Percentiles rank a stretch among this genome's conserved stretches.
These are phyloP conservation scores for Onychorhynchus coronatus DNA, from an alignment of 2,113 vertebrate genomes.

Conservation along the genomic window DNA sequence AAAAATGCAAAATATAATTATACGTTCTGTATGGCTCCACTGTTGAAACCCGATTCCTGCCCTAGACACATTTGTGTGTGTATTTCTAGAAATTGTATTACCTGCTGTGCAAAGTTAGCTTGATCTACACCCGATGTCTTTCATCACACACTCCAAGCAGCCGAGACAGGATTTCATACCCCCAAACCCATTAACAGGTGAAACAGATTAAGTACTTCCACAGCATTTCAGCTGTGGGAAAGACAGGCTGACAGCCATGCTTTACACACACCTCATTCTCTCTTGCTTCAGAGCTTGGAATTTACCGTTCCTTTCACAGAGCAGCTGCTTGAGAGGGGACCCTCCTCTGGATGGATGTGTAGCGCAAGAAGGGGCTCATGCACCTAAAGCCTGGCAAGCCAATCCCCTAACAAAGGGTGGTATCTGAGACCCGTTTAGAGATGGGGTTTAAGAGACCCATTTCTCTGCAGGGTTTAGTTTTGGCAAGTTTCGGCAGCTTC, in stretches of 20 bases:
- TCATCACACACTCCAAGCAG: not conserved
- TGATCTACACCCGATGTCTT: not conserved
- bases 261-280: accelerated
- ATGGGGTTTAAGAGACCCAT: not conserved
- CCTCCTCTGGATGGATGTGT: not conserved
- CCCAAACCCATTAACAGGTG: not conserved
- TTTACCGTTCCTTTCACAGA: not conserved
- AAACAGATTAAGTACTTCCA: not conserved
- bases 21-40: constrained; percentile 13
- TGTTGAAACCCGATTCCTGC: constrained; percentile 43
- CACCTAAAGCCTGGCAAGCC: accelerated
- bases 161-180: not conserved
- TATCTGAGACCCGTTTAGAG: not conserved
- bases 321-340: not conserved
- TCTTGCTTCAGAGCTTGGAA: not conserved
- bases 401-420: accelerated
- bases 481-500: not conserved
- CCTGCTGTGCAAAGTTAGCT: constrained; percentile 35
- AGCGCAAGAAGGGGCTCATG: not conserved
- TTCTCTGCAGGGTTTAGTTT: not conserved
- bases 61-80: constrained; percentile 10
- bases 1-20: constrained; percentile 73
- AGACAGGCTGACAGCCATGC: not conserved
- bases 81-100: constrained; percentile 22
- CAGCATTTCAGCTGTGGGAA: not conserved